Evolutionary conservation across 1,140 invertebrate genomes (phyloP).

Genomic region (Doryteuthis pealeii): DNA sequence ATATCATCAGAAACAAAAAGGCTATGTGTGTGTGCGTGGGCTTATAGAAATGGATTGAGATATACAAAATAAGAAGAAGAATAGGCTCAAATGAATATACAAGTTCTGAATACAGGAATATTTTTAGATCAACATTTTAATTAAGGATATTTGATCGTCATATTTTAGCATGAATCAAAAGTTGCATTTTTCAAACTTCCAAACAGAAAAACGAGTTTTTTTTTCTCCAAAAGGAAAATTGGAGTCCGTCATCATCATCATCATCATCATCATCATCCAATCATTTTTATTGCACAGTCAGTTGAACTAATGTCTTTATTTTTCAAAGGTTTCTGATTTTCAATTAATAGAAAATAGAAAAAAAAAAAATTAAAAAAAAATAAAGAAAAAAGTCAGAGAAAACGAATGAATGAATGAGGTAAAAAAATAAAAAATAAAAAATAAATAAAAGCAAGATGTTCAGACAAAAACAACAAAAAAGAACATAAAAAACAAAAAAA

Average conservation of each 20-base stretch:
- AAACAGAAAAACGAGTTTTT: neutral
- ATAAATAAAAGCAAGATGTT: neutral
- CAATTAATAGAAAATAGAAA: neutral
- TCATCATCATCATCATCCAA: neutral
- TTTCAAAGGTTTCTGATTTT: neutral
- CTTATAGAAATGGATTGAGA: no score
- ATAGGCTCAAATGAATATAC: neutral
- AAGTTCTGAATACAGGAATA: neutral
- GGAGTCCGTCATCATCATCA: no score
- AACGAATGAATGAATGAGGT: neutral
- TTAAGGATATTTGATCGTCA: neutral
- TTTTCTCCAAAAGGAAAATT: neutral
- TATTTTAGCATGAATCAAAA: neutral
- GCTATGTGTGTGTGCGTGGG: no score
- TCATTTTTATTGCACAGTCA: conserved; percentile 7
- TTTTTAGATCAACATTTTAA: conserved; percentile 7
- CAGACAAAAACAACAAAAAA: neutral
- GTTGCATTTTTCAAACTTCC: neutral
- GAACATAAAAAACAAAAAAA: neutral
- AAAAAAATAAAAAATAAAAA: neutral
- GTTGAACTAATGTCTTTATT: neutral
- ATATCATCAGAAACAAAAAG: no score
- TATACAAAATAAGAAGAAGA: no score
- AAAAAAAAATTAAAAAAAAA: neutral
- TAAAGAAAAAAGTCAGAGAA: neutral